Base-by-base conservation (phyloP, 92 coral and sea anemone genomes). In the Chrysogorgia sp. region DNA sequence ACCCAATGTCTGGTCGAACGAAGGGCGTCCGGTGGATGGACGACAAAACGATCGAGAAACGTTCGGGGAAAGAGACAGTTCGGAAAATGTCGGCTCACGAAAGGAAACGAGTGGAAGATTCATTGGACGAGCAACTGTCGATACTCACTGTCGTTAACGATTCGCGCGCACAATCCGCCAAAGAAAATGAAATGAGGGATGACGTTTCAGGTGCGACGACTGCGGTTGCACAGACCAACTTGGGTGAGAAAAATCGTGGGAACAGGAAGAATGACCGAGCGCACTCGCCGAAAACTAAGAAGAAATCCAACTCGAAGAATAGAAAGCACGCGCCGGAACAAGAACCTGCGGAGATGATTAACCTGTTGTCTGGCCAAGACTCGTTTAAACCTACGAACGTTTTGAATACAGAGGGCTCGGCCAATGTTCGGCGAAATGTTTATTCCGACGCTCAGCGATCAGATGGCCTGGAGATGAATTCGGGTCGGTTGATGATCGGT, bases 1-100 rank as follows among this genome's bases (percentile, higher is more conserved):
- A 72, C 8, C 15, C 79, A 17, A 32, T 31, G 63, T 3, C 63
- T 13, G 63, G 32, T 23, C 71, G 66, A 56, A 55, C 52, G 22
- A 72, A 72, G 35, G 79, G 79, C 40, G 79, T 72, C 29, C 43
- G 79, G 35, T 72, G 79, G 79, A 24, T 58, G 17, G 76, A 69
- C 50, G 79, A 72, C 35, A 56, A 41, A 13, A 53, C 63, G 31
- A 57, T 3, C 32, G 63, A 23, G 12, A 57, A 23, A 57, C 63
- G 66, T 13, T 9, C 43, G 22, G 71, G 71, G 0, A 72, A 56
- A 72, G 66, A 72, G 8, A 9, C 41, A 41, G 15, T 15, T 0
- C 50, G 65, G 47, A 72, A 72, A 56, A n/a, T 50, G 65, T 53
- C 76, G 2, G 28, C 50, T 2, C 31, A 55, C 52, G 79, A 72